A percentile compares a stretch with the other conserved stretches of the same genome.
Evolutionary conservation across 2,888 invertebrate species (phyloP).

Genomic region (Rhagophthalmus giganteus): DNA sequence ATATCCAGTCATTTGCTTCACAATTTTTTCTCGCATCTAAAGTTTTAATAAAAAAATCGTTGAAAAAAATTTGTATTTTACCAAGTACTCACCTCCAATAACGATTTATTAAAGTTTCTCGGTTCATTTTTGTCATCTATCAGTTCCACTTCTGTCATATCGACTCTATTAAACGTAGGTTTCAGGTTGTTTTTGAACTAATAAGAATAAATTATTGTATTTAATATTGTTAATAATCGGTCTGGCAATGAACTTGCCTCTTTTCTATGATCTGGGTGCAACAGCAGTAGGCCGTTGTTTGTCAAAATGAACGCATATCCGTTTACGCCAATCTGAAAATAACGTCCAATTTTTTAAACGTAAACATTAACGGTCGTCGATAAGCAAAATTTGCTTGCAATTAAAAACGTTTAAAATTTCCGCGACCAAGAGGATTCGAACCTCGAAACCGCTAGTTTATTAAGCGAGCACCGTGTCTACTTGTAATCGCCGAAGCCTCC

Average conservation of each 20-base stretch:
- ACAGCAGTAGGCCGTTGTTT: slow-evolving; percentile 91
- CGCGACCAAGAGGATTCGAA: too few species aligned
- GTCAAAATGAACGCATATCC: slow-evolving; percentile 94
- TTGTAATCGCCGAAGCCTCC: too few species aligned
- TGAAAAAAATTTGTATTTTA: too few species aligned
- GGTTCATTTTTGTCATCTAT: slow-evolving; percentile 70
- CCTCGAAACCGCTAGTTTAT: too few species aligned
- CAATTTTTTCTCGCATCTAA: slow-evolving; percentile 54
- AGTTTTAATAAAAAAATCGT: too few species aligned
- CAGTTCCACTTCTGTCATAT: slow-evolving; percentile 92
- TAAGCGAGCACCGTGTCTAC: too few species aligned
- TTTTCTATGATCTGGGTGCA: slow-evolving; percentile 91
- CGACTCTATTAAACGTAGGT: slow-evolving; percentile 95
- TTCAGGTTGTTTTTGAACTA: slow-evolving; percentile 85
- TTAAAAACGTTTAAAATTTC: too few species aligned
- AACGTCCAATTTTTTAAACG: not conserved
- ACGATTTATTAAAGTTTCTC: slow-evolving; percentile 69
- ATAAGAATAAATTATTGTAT: slow-evolving; percentile 15
- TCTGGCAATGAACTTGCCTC: slow-evolving; percentile 80
- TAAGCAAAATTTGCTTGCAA: too few species aligned
- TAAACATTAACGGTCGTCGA: too few species aligned
- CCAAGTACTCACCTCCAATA: slow-evolving; percentile 49
- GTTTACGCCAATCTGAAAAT: slow-evolving; percentile 83
- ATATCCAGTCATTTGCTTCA: slow-evolving; percentile 59
- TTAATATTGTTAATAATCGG: slow-evolving; percentile 42